phyloP scores from a whole-genome alignment of 2,888 invertebrate species.

The Lissocephala sabroskyi region DNA sequence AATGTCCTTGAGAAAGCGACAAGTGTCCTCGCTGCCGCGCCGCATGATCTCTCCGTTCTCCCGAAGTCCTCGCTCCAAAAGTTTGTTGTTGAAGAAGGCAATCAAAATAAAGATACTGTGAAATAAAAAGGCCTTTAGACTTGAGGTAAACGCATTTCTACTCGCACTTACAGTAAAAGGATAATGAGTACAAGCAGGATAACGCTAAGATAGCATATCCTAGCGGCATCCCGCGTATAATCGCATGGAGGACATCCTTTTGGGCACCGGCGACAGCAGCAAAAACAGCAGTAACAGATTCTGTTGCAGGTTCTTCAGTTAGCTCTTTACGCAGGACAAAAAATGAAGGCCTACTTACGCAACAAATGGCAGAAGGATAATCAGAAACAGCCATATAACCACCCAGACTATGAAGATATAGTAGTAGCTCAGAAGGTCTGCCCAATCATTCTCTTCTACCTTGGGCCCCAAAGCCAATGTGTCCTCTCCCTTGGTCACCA shows the following conservation, averaged over 20 bases:
- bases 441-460: constrained; percentile 72
- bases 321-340: no score
- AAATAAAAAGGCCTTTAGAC: no score
- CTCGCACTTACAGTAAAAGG: constrained; percentile 79
- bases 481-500: constrained; percentile 54
- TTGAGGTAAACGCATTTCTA: not conserved
- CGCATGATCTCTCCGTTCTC: constrained; percentile 77
- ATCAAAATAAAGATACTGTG: no score
- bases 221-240: constrained; percentile 87
- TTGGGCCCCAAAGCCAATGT: constrained; percentile 58
- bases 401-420: constrained; percentile 77
- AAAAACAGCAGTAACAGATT: constrained; percentile 77
- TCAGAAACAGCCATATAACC: constrained; percentile 77
- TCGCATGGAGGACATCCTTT: constrained; percentile 82
- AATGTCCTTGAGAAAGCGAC: constrained; percentile 81
- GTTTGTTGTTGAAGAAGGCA: constrained; percentile 91
- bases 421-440: constrained; percentile 73
- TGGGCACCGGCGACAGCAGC: constrained; percentile 91
- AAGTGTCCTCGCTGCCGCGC: constrained; percentile 78
- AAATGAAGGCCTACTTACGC: no score
- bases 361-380: constrained; percentile 84
- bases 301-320: constrained; percentile 36
- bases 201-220: constrained; percentile 83
- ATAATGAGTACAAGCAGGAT: constrained; percentile 85
- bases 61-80: constrained; percentile 82